These are phyloP conservation scores for Dryadula phaetusa DNA, from an alignment of 2,888 invertebrate genomes.

Conservation along the genomic window DNA sequence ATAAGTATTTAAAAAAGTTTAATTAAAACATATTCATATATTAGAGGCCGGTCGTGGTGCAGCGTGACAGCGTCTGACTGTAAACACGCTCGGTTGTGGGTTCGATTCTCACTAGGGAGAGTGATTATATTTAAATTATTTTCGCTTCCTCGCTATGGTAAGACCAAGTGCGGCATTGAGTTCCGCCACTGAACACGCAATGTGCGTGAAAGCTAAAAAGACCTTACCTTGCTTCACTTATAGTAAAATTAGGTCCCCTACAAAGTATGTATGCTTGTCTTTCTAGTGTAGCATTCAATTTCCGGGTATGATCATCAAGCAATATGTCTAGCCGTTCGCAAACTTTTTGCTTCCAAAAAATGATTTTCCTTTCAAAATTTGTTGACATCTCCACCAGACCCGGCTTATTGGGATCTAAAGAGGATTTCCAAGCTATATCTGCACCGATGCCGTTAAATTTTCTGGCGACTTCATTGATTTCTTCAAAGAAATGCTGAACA, in stretches of 20 bases:
- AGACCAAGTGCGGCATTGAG: no score
- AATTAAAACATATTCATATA: no score
- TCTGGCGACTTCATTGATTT: constrained; percentile 61
- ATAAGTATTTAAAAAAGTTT: constrained; percentile 5
- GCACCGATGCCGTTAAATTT: constrained; percentile 66
- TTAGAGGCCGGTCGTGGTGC: no score
- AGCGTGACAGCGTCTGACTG: no score
- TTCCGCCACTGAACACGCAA: no score
- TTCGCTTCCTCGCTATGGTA: no score
- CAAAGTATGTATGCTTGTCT: constrained; percentile 86
- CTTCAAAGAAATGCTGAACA: constrained; percentile 57
- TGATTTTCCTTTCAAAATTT: constrained; percentile 57
- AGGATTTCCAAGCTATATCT: constrained; percentile 70
- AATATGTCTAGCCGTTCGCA: constrained; percentile 60
- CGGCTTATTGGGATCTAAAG: constrained; percentile 59
- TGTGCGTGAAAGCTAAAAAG: no score
- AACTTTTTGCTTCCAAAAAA: constrained; percentile 62
- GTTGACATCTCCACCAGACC: constrained; percentile 55
- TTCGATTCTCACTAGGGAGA: no score
- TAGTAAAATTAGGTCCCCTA: constrained; percentile 85
- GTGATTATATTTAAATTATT: no score
- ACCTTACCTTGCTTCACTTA: constrained; percentile 80
- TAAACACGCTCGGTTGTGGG: no score
- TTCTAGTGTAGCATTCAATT: constrained; percentile 65
- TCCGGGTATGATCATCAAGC: constrained; percentile 52